Percentiles rank a stretch among this genome's conserved stretches.
Conservation (phyloP, 2,888 invertebrate species). For the Xestia xanthographa region DNA sequence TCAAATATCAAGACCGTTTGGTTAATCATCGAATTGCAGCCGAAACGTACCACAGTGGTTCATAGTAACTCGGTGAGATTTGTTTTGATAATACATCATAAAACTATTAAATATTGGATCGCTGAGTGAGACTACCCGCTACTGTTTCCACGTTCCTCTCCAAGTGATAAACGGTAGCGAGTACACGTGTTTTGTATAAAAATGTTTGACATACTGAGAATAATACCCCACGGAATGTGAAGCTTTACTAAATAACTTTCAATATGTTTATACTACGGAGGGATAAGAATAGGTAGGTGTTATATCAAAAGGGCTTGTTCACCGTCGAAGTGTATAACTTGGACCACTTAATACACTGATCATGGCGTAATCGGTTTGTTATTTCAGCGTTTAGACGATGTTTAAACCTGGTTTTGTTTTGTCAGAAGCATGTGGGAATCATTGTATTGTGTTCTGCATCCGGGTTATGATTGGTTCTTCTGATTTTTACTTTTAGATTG, state of each 20-base stretch:
- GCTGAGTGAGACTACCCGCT: conserved; percentile 90
- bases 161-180: conserved; percentile 79
- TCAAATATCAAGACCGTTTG: conserved; percentile 81
- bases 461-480: conserved; percentile 86
- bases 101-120: conserved; percentile 91
- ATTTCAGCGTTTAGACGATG: conserved; percentile 89
- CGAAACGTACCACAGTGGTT: conserved; percentile 86
- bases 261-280: conserved; percentile 42
- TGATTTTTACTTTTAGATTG: conserved; percentile 78
- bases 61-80: conserved; percentile 88
- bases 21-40: conserved; percentile 78
- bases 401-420: conserved; percentile 88
- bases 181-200: conserved; percentile 51
- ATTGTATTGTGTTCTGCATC: conserved; percentile 89
- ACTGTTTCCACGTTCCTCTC: conserved; percentile 81
- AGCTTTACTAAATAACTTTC: conserved; percentile 51
- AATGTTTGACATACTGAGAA: conserved; percentile 50
- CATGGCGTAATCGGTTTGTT: conserved; percentile 89
- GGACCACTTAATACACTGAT: conserved; percentile 78
- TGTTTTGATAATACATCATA: conserved; percentile 91
- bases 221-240: conserved; percentile 34
- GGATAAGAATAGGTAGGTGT: conserved; percentile 48
- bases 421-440: conserved; percentile 90
- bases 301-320: conserved; percentile 36
- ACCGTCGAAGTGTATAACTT: conserved; percentile 69